Percentiles rank a stretch among this genome's conserved stretches.
Conservation (phyloP, 1,140 invertebrate genomes). For the Gonioctena quinquepunctata region DNA sequence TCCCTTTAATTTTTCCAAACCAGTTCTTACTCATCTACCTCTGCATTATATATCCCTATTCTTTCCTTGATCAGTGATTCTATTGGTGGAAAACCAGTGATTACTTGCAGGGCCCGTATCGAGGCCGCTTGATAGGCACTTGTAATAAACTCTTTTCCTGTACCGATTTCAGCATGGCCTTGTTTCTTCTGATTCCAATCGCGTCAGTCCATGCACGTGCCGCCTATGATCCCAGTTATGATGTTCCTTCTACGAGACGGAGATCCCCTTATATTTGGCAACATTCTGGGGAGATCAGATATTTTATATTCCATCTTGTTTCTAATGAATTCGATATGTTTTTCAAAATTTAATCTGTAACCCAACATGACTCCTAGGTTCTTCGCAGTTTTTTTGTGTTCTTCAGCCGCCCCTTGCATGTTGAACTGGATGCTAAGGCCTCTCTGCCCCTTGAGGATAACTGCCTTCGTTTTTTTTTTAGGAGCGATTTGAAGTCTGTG, state of each 20-base stretch:
- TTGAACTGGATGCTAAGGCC: constrained; percentile 6
- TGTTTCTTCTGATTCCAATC: no score
- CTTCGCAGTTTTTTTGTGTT: constrained; percentile 19
- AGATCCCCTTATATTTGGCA: constrained; percentile 9
- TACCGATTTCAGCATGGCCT: not conserved
- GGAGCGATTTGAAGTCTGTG: not conserved
- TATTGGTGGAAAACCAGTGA: constrained; percentile 15
- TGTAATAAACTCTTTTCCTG: no score
- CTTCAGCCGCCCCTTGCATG: no score
- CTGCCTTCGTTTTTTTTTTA: not conserved
- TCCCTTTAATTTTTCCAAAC: not conserved
- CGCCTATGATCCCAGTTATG: not conserved
- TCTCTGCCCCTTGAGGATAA: not conserved
- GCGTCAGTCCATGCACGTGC: no score
- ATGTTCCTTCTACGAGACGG: not conserved
- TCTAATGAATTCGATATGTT: no score
- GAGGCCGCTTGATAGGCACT: not conserved
- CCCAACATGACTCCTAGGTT: constrained; percentile 24
- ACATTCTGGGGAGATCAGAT: not conserved
- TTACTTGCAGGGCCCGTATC: constrained; percentile 13
- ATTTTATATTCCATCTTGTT: not conserved
- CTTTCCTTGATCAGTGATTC: constrained; percentile 16
- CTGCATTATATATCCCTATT: not conserved
- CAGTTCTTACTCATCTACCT: not conserved
- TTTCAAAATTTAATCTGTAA: not conserved